These are phyloP conservation scores for Hedychridium roseum DNA, from an alignment of 2,888 invertebrate genomes.

Conservation along the genomic window DNA sequence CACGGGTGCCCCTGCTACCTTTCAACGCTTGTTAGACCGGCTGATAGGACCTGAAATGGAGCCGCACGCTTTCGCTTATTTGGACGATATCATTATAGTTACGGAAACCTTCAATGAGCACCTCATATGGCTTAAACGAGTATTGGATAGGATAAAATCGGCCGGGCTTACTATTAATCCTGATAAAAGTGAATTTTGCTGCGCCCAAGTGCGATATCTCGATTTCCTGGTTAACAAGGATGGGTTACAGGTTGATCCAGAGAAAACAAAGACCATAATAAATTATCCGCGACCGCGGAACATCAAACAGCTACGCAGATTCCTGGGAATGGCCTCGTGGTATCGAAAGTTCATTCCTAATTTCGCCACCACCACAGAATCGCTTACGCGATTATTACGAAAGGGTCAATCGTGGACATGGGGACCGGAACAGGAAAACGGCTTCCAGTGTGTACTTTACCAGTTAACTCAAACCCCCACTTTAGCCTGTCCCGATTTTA, in stretches of 20 bases:
- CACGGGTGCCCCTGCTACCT: slow-evolving; percentile 27
- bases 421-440: slow-evolving; percentile 2
- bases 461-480: slow-evolving; percentile 3
- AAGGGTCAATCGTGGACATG: slow-evolving; percentile 16
- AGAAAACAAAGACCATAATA: slow-evolving; percentile 7
- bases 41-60: slow-evolving; percentile 30
- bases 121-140: slow-evolving; percentile 6
- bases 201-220: slow-evolving; percentile 13
- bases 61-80: slow-evolving; percentile 21
- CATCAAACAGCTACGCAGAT: slow-evolving; percentile 28
- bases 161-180: slow-evolving; percentile 11
- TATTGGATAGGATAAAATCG: slow-evolving; percentile 6
- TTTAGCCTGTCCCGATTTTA: slow-evolving; percentile 12
- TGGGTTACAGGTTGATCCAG: slow-evolving; percentile 14
- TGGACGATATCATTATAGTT: slow-evolving; percentile 25
- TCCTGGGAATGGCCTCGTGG: slow-evolving; percentile 41
- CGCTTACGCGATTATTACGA: slow-evolving; percentile 28
- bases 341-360: slow-evolving; percentile 36
- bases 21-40: slow-evolving; percentile 28
- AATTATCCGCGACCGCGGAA: slow-evolving; percentile 13
- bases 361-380: slow-evolving; percentile 23
- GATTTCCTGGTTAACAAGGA: slow-evolving; percentile 17
- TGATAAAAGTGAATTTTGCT: slow-evolving; percentile 25
- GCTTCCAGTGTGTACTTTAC: too few species aligned
- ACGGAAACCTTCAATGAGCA: slow-evolving; percentile 22